These are phyloP conservation scores for Mayetiola destructor DNA, from an alignment of 2,888 invertebrate genomes.

Conservation along the genomic window DNA sequence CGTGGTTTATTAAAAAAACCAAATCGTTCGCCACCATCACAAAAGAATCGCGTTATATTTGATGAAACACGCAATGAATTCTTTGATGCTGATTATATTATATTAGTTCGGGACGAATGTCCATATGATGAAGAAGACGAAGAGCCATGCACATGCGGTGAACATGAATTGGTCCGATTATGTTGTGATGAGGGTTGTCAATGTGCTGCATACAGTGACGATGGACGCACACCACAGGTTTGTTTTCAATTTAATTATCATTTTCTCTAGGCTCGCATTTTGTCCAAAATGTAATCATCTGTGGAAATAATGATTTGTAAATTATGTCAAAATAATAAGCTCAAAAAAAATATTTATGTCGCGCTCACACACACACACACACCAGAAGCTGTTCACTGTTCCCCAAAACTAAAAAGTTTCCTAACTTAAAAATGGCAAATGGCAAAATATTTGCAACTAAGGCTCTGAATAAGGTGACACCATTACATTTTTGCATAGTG, in stretches of 20 bases:
- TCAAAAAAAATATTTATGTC: too few relatives aligned
- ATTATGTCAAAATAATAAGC: too few relatives aligned
- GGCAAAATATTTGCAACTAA: too few relatives aligned
- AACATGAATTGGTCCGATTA: slow-evolving; percentile 48
- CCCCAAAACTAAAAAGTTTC: too few relatives aligned
- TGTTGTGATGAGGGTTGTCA: slow-evolving; percentile 57
- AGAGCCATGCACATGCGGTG: slow-evolving; percentile 59
- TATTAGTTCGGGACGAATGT: slow-evolving; percentile 76
- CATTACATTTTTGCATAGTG: too few relatives aligned
- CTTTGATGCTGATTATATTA: slow-evolving; percentile 85
- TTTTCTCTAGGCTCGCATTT: neutral
- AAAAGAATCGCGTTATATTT: slow-evolving; percentile 70
- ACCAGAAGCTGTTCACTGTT: too few relatives aligned
- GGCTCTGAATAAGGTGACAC: too few relatives aligned
- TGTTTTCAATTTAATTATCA: slow-evolving; percentile 18
- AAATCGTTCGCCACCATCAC: slow-evolving; percentile 47
- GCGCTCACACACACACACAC: too few relatives aligned
- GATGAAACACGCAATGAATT: slow-evolving; percentile 82
- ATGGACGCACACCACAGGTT: slow-evolving; percentile 32
- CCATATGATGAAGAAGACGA: slow-evolving; percentile 66
- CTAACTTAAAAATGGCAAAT: too few relatives aligned
- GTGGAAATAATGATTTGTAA: too few relatives aligned
- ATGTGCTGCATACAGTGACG: slow-evolving; percentile 35
- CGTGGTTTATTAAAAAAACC: slow-evolving; percentile 54
- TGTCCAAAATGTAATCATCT: too few relatives aligned